phyloP scores from a whole-genome alignment of 2,113 vertebrate species.

The Garra rufa region DNA sequence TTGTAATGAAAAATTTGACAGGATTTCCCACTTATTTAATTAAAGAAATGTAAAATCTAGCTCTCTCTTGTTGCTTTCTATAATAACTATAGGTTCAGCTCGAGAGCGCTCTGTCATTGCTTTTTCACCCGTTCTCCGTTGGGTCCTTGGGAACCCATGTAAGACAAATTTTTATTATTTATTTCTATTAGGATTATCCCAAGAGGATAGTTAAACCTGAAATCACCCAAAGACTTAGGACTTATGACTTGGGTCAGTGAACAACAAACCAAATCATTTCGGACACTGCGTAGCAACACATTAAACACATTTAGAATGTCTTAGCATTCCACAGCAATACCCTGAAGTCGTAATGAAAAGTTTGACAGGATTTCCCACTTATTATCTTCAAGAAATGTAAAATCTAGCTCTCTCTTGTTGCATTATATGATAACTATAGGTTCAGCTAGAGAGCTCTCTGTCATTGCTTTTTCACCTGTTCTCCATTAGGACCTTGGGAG shows the following conservation, averaged over 20 bases:
- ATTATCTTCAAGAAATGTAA: not conserved
- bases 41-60: not conserved
- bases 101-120: not conserved
- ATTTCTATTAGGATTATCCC: not conserved
- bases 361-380: not conserved
- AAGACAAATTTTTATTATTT: not conserved
- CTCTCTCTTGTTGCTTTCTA: not conserved
- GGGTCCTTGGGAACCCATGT: not conserved
- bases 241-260: not conserved
- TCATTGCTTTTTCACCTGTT: not conserved
- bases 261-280: not conserved
- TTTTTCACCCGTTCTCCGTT: not conserved
- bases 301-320: not conserved
- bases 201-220: not conserved
- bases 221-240: not conserved
- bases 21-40: not conserved
- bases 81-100: not conserved
- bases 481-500: constrained; percentile 6
- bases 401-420: not conserved
- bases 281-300: not conserved
- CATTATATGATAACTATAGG: not conserved
- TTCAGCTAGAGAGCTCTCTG: not conserved
- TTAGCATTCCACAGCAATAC: not conserved
- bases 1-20: too few relatives aligned
- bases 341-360: too few relatives aligned